These are phyloP conservation scores for Caenorhabditis sp. DNA, from an alignment of 2,888 invertebrate species.

Conservation along the genomic window DNA sequence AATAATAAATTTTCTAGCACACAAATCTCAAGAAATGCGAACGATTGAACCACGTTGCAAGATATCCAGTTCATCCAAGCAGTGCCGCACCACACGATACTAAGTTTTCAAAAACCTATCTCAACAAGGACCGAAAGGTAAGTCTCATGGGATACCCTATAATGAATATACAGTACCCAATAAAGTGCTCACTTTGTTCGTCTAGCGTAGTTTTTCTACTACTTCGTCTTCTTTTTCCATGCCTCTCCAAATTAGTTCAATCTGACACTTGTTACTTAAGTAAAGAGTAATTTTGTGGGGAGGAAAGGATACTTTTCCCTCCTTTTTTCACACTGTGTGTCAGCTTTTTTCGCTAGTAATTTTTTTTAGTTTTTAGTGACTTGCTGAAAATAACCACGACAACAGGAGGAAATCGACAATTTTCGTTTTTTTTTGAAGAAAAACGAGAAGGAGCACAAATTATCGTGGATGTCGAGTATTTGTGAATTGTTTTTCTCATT, in stretches of 20 bases:
- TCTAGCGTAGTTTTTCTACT: conserved; percentile 5
- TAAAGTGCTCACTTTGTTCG: conserved; percentile 7
- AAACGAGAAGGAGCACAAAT: neutral
- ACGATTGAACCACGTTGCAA: conserved; percentile 70
- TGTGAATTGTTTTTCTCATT: too few species aligned
- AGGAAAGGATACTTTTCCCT: neutral
- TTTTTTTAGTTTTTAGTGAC: conserved; percentile 6
- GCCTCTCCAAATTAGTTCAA: conserved; percentile 45
- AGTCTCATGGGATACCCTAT: conserved; percentile 1
- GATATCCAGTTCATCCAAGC: conserved; percentile 69
- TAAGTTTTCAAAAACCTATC: conserved; percentile 70
- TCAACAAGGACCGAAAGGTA: conserved; percentile 71
- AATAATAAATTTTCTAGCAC: conserved; percentile 50
- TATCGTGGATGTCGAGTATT: neutral
- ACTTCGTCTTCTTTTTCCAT: neutral
- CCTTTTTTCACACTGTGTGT: conserved; percentile 9
- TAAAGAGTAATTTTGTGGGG: conserved; percentile 20
- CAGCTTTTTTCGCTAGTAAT: neutral
- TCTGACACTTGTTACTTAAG: conserved; percentile 51
- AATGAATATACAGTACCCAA: conserved; percentile 5
- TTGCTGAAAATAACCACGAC: conserved; percentile 5
- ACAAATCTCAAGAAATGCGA: conserved; percentile 71
- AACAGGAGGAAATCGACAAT: conserved; percentile 36
- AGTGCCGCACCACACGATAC: conserved; percentile 67
- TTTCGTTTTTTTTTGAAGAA: conserved; percentile 13